A percentile compares a stretch with the other conserved stretches of the same genome.
These are phyloP conservation scores for Leptinotarsa haldemani DNA, from an alignment of 2,888 invertebrate genomes.

Conservation along the genomic window DNA sequence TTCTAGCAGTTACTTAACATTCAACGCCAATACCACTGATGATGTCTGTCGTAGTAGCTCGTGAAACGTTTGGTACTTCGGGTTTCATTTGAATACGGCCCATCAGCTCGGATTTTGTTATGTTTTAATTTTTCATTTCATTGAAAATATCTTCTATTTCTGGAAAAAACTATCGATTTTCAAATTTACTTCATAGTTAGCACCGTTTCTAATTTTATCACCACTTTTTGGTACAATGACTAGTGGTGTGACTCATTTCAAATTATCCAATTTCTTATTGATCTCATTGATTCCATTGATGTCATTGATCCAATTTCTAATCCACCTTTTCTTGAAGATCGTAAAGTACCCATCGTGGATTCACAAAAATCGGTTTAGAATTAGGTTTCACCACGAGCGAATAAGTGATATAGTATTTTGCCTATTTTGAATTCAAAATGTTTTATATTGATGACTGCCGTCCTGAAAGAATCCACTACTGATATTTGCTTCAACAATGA, in stretches of 20 bases:
- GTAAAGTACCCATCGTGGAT: not conserved
- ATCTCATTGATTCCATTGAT: not conserved
- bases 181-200: not conserved
- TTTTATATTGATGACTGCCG: not conserved
- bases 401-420: not conserved
- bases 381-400: not conserved
- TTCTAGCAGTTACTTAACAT: no score
- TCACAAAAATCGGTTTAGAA: not conserved
- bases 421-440: not conserved
- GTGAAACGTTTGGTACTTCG: no score
- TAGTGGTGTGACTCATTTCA: not conserved
- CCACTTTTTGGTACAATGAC: constrained; percentile 10
- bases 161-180: not conserved
- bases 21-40: no score
- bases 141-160: not conserved
- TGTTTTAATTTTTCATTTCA: not conserved
- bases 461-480: not conserved
- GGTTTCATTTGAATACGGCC: no score
- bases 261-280: constrained; percentile 3
- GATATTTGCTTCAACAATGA: not conserved
- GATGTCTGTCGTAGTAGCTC: no score
- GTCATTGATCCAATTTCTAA: not conserved
- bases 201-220: not conserved
- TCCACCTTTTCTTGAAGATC: not conserved
- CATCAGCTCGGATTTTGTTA: no score